Evolutionary conservation across 2,797 vertebrate species (phyloP).

Genomic region (Anguilla marmorata): DNA sequence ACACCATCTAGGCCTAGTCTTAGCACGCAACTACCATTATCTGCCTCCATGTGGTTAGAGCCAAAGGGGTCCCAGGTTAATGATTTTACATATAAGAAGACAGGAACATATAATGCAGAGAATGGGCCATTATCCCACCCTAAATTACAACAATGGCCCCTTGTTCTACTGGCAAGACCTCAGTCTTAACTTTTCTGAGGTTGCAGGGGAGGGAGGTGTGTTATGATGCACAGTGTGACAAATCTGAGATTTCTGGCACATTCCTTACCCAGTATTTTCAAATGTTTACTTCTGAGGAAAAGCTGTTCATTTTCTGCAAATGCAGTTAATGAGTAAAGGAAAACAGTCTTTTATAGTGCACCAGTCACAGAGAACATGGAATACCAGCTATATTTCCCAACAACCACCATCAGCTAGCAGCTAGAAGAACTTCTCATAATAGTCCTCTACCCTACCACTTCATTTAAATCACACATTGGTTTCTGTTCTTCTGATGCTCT

Average conservation of each 20-base stretch:
- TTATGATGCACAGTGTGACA: no score
- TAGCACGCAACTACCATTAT: not conserved
- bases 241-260: not conserved
- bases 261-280: not conserved
- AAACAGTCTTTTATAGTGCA: not conserved
- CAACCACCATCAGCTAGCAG: not conserved
- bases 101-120: not conserved
- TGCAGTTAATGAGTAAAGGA: conserved; percentile 27
- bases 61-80: not conserved
- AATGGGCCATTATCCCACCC: not conserved
- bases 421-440: not conserved
- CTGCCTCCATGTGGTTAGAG: not conserved
- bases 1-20: not conserved
- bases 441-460: no score
- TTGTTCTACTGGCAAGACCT: not conserved
- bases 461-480: no score
- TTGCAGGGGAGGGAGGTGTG: no score
- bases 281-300: not conserved
- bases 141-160: not conserved
- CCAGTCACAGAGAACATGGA: not conserved
- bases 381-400: not conserved
- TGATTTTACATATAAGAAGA: not conserved
- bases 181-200: no score
- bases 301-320: not conserved
- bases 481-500: not conserved